Base-by-base conservation (phyloP, 2,113 vertebrate genomes). In the Hepsetus odoe region DNA sequence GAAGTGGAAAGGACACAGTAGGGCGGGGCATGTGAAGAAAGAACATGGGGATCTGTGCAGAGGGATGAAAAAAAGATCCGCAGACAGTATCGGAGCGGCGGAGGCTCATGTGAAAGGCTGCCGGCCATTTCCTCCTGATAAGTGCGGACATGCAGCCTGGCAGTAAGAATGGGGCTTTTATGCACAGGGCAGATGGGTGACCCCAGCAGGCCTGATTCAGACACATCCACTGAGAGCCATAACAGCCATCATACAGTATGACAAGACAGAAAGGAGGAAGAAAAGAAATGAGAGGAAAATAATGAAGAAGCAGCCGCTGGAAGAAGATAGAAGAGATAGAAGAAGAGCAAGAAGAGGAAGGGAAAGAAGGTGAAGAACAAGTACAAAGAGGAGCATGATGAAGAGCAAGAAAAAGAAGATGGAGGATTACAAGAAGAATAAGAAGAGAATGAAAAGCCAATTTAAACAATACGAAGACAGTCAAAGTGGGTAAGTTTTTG, bases 61-160 rank as follows among this genome's bases (percentile, higher is more conserved):
- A 16, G n/a, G 55, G 61, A 44, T 28, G 61, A 20, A 49, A 38
- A 66, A 68, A 35, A 49, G 61, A 33, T 72, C 66, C 51, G 22
- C 75, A 68, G 80, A 72, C 69, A 18, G 61, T 61, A 77, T 72
- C 40, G 10, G 73, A 64, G 42, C 49, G 62, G 65, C 30, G 22
- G 44, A 53, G 72, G 71, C 64, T 64, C 77, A 77, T 56, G 74
- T 69, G 73, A 77, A 79, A 67, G 33, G 18, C 22, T 75, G 68
- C 44, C 38, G 40, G 26, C 13, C 20, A 68, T 72, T 72, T 61
- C 74, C 78, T 72, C 61, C 77, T 62, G 77, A 79, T 79, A 79
- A 79, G 77, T 32, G 13, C 35, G 68, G 76, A 62, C 70, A 38
- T 32, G 68, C 35, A 12, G 56, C 44, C 56, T 53, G 32, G 32